Evolutionary conservation across 2,113 vertebrate species (phyloP), one percentile per base, ranked within the genome.

Genomic region (Erythrolamprus reginae): DNA sequence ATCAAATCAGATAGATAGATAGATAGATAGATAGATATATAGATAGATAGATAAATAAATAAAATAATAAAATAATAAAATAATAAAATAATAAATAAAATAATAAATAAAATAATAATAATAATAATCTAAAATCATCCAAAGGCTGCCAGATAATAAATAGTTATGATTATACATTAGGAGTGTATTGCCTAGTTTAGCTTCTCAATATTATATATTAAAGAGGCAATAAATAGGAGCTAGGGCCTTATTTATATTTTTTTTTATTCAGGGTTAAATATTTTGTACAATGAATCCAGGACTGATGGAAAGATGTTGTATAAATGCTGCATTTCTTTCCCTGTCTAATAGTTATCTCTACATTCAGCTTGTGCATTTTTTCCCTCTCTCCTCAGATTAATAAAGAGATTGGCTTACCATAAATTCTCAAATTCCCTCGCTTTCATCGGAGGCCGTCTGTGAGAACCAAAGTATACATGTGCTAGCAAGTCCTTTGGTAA

Each of bases 61-160:
- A n/a, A n/a, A n/a, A n/a, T n/a, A n/a, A n/a, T n/a, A n/a, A n/a
- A n/a, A n/a, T n/a, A n/a, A n/a, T n/a, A n/a, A n/a, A n/a, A n/a
- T n/a, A n/a, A n/a, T n/a, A n/a, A n/a, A n/a, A n/a, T n/a, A n/a
- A n/a, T n/a, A n/a, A n/a, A n/a, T n/a, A n/a, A n/a, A n/a, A n/a
- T n/a, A n/a, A n/a, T n/a, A n/a, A n/a, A n/a, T n/a, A n/a, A n/a
- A n/a, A n/a, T n/a, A n/a, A n/a, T n/a, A n/a, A n/a, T n/a, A n/a
- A n/a, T n/a, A n/a, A n/a, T n/a, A n/a, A n/a, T n/a, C 52, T 86
- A 92, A 51, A 91, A 92, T 92, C 93, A 91, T 56, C 92, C 21
- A 90, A 88, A 93, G 93, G 88, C 90, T 82, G 88, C 91, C 92
- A 94, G 95, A 77, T 92, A 90, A 94, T 90, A 90, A 33, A 52